Conservation (phyloP, 2,888 invertebrate genomes). For the Oconnorella tubifera region DNA sequence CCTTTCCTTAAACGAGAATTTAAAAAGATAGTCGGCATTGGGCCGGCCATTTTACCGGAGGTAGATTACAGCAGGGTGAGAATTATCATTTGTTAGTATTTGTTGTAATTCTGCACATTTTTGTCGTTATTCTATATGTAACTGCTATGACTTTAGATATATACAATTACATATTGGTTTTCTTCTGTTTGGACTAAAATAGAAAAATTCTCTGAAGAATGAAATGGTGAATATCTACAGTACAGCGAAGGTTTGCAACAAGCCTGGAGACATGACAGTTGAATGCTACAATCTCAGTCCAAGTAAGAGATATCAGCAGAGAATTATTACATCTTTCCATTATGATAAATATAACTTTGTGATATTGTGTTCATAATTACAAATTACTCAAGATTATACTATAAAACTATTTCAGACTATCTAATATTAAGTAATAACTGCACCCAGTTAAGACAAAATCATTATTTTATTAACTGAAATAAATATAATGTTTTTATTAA, state of each 20-base stretch:
- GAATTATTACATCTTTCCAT: too few relatives aligned
- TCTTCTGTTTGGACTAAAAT: background rate
- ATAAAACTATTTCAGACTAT: background rate
- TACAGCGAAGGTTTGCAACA: conserved; percentile 61
- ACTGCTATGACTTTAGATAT: too few relatives aligned
- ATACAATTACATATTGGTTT: too few relatives aligned
- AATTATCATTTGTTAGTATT: too few relatives aligned
- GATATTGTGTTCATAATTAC: background rate
- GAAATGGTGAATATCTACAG: conserved; percentile 64
- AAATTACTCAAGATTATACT: background rate
- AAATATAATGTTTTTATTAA: too few relatives aligned
- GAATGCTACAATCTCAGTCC: conserved; percentile 26
- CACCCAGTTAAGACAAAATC: too few relatives aligned
- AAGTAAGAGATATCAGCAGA: too few relatives aligned
- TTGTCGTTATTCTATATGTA: too few relatives aligned
- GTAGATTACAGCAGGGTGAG: conserved; percentile 21
- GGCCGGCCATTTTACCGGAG: conserved; percentile 68
- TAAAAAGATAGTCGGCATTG: conserved; percentile 69
- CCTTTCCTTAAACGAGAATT: conserved; percentile 71
- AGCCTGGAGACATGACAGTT: conserved; percentile 19
- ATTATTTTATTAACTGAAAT: too few relatives aligned
- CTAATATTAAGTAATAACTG: too few relatives aligned
- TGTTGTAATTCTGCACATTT: too few relatives aligned
- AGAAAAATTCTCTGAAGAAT: conserved; percentile 59
- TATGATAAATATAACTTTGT: too few relatives aligned